A percentile compares a stretch with the other conserved stretches of the same genome.
Evolutionary conservation across 2,888 invertebrate genomes (phyloP).

Genomic region (Entomobrya proxima): DNA sequence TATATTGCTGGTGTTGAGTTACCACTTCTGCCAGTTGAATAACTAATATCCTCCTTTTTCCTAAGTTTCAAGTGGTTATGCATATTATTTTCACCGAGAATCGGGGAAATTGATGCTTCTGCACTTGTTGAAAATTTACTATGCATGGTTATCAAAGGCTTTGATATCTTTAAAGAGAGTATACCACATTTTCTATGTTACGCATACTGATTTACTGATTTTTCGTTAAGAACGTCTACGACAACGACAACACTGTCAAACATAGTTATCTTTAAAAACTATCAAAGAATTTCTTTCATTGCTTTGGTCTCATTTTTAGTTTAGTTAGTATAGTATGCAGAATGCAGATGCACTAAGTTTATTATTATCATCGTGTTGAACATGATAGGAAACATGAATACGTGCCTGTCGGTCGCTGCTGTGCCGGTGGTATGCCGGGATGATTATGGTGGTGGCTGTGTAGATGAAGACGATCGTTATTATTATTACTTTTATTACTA

Average conservation of each 20-base stretch:
- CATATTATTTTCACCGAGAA: too few relatives aligned
- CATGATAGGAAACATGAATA: conserved; percentile 52
- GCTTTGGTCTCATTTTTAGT: conserved; percentile 65
- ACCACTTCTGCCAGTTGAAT: too few relatives aligned
- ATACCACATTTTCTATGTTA: background rate
- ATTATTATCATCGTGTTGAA: background rate
- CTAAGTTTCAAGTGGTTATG: too few relatives aligned
- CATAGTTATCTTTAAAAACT: conserved; percentile 72
- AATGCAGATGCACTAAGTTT: background rate
- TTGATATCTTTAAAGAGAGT: background rate
- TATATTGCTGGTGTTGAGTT: background rate
- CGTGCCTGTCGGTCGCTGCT: conserved; percentile 50
- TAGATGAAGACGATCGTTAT: conserved; percentile 14
- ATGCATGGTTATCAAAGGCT: background rate
- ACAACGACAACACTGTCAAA: conserved; percentile 69
- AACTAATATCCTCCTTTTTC: too few relatives aligned
- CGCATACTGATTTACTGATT: conserved; percentile 61
- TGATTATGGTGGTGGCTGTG: background rate
- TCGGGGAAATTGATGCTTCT: too few relatives aligned
- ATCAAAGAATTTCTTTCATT: conserved; percentile 76
- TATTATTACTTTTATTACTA: conserved; percentile 13
- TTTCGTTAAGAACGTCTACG: background rate
- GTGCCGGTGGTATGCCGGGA: conserved; percentile 14
- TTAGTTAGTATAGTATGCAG: background rate
- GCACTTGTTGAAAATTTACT: too few relatives aligned